phyloP scores from a whole-genome alignment of 2,888 invertebrate species.

The Petrolisthes manimaculis region DNA sequence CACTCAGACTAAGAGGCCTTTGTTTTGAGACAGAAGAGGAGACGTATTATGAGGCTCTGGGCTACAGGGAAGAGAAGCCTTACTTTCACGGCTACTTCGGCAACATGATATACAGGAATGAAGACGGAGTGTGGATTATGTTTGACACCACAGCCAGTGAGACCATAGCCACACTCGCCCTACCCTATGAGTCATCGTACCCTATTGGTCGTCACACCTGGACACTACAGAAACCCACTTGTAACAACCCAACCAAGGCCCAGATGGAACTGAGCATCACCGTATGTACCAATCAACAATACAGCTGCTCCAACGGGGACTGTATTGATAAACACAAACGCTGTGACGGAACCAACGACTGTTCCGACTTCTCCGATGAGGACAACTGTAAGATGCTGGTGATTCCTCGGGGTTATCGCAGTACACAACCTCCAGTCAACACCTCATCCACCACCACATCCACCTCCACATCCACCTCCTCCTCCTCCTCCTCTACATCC shows the following conservation, averaged over 20 bases:
- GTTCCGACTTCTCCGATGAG: constrained; percentile 49
- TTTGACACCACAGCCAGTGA: constrained; percentile 13
- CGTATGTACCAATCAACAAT: constrained; percentile 35
- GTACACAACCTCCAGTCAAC: constrained; percentile 29
- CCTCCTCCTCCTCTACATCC: too few relatives aligned
- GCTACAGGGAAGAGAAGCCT: constrained; percentile 38
- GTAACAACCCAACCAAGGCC: constrained; percentile 3
- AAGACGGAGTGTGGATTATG: constrained; percentile 21
- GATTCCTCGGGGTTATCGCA: constrained; percentile 31
- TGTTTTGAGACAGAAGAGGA: constrained; percentile 23
- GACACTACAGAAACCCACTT: constrained; percentile 10
- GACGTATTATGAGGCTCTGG: constrained; percentile 48
- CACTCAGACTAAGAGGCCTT: constrained; percentile 40
- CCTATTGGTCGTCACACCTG: constrained; percentile 49
- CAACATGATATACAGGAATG: constrained; percentile 25
- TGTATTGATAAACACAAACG: constrained; percentile 36
- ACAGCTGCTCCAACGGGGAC: constrained; percentile 44
- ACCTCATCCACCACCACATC: background rate
- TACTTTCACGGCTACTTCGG: constrained; percentile 51
- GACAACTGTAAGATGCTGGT: constrained; percentile 34
- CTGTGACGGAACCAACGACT: constrained; percentile 48
- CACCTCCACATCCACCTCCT: too few relatives aligned
- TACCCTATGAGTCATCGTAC: constrained; percentile 24
- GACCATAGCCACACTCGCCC: constrained; percentile 8
- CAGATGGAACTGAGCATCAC: constrained; percentile 34